These are phyloP conservation scores for Caenorhabditis briggsae DNA, from an alignment of 1,140 invertebrate genomes.

Conservation along the genomic window DNA sequence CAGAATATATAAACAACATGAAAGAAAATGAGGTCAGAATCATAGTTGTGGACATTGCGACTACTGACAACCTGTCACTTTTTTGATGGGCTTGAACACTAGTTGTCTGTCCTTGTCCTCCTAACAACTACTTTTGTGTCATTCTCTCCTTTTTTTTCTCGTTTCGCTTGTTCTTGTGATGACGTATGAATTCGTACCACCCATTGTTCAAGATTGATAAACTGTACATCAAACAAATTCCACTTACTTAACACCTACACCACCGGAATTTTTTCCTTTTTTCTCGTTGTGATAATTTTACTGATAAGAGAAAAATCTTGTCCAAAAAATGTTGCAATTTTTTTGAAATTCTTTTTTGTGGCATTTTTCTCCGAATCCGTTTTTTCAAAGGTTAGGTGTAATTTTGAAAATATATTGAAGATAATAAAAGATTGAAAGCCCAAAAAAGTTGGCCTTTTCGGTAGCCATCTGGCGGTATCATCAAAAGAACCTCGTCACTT, in stretches of 20 bases:
- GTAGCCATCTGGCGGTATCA: slow-evolving; percentile 8
- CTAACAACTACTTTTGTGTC: slow-evolving; percentile 38
- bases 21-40: slow-evolving; percentile 28
- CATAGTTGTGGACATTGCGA: slow-evolving; percentile 34
- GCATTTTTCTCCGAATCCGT: background rate
- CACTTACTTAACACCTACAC: slow-evolving; percentile 26
- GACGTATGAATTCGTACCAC: slow-evolving; percentile 1
- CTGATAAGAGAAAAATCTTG: background rate
- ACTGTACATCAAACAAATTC: slow-evolving; percentile 6
- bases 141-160: background rate
- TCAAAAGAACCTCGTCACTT: slow-evolving; percentile 36
- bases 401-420: no score
- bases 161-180: background rate
- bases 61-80: slow-evolving; percentile 49
- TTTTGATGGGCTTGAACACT: slow-evolving; percentile 36
- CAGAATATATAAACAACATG: no score
- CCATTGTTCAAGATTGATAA: slow-evolving; percentile 24
- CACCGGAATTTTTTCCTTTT: background rate
- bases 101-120: background rate
- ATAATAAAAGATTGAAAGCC: no score
- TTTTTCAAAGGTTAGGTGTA: background rate
- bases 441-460: background rate
- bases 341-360: background rate
- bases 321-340: slow-evolving; percentile 1
- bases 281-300: background rate